Evolutionary conservation across 2,113 vertebrate genomes (phyloP).

Genomic region (Podarcis raffonei): DNA sequence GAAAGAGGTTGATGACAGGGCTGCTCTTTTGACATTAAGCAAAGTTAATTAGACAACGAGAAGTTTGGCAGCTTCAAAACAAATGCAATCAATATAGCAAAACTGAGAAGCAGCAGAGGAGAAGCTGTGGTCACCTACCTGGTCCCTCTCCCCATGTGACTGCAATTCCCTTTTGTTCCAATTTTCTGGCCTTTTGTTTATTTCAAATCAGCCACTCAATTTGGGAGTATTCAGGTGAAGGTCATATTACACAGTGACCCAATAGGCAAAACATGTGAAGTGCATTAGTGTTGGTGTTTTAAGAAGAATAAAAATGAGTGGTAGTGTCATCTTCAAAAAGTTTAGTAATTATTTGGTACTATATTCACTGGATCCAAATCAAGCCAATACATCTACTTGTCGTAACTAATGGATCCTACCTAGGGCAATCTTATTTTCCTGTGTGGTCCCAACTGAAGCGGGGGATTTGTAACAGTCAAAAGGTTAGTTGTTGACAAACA

Average conservation of each 20-base stretch:
- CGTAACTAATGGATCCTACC: too few species aligned
- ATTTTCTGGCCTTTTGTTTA: not conserved
- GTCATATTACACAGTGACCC: not conserved
- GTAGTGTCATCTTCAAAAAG: too few species aligned
- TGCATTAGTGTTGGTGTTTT: too few species aligned
- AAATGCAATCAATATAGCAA: not conserved
- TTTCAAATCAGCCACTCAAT: not conserved
- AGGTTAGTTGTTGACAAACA: too few species aligned
- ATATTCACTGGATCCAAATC: too few species aligned
- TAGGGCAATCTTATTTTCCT: too few species aligned
- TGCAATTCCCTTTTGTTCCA: not conserved
- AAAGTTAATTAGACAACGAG: slow-evolving; percentile 21
- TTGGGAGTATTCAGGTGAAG: not conserved
- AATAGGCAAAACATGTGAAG: not conserved
- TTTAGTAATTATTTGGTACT: too few species aligned
- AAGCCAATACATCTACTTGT: too few species aligned
- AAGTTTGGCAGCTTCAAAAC: slow-evolving; percentile 48
- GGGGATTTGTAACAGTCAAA: too few species aligned
- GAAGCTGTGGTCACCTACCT: not conserved
- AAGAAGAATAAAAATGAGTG: too few species aligned
- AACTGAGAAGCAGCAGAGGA: not conserved
- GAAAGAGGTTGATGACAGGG: not conserved
- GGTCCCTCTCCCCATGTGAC: not conserved
- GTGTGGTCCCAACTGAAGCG: too few species aligned
- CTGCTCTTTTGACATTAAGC: slow-evolving; percentile 42